These are phyloP conservation scores for Brachionus plicatilis DNA, from an alignment of 1,140 invertebrate genomes.

Conservation along the genomic window DNA sequence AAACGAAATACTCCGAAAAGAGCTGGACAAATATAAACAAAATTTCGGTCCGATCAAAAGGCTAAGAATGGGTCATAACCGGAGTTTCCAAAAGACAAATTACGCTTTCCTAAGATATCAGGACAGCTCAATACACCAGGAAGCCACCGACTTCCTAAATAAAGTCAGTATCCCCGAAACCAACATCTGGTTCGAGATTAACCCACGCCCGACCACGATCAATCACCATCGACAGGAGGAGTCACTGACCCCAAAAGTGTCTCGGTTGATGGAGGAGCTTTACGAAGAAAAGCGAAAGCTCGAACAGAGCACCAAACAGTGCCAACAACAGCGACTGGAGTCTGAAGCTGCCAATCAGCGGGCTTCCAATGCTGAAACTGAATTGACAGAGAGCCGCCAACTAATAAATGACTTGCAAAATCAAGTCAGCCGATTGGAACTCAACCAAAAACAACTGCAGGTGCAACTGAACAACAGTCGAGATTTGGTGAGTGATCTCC, in stretches of 20 bases:
- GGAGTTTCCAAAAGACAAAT: neutral
- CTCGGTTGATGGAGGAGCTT: neutral
- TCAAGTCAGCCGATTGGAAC: neutral
- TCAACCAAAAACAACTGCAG: neutral
- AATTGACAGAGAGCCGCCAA: neutral
- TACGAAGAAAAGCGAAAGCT: neutral
- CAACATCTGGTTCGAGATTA: neutral
- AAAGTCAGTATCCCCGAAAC: neutral
- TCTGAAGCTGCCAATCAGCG: neutral
- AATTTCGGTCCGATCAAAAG: neutral
- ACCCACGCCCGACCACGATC: neutral
- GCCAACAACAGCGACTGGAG: neutral
- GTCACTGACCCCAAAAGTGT: neutral
- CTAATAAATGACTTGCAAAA: neutral
- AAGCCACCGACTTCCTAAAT: neutral
- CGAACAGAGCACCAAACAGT: neutral
- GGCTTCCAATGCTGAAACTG: neutral
- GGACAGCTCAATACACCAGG: neutral
- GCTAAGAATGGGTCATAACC: neutral
- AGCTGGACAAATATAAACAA: neutral
- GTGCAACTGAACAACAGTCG: neutral
- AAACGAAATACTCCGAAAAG: neutral
- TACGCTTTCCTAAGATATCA: neutral
- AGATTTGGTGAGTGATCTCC: neutral
- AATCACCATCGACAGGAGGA: neutral